phyloP scores from a whole-genome alignment of 2,113 vertebrate species.

The Chascanopsetta lugubris region DNA sequence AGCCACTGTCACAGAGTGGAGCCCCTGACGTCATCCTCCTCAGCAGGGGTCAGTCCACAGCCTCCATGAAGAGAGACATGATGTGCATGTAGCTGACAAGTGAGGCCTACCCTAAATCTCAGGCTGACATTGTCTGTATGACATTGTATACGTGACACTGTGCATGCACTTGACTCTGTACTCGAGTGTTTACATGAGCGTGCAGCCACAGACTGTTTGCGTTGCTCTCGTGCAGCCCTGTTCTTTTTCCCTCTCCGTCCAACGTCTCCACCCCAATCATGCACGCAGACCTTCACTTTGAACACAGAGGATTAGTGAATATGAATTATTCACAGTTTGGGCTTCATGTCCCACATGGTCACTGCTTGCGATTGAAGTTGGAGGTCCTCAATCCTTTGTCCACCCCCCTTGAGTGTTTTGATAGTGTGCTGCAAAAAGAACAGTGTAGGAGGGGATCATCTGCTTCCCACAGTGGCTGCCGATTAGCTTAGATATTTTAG shows the following conservation, averaged over 20 bases:
- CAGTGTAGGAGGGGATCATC: slow-evolving; percentile 58
- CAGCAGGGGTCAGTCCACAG: slow-evolving; percentile 32
- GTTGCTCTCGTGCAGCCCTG: slow-evolving; percentile 8
- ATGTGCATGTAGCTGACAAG: slow-evolving; percentile 38
- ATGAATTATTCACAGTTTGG: slow-evolving; percentile 63
- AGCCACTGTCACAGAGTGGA: slow-evolving; percentile 12
- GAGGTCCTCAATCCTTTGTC: slow-evolving; percentile 48
- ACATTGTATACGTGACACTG: slow-evolving; percentile 41
- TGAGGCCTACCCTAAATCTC: slow-evolving; percentile 40
- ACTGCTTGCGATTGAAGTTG: slow-evolving; percentile 59
- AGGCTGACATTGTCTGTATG: slow-evolving; percentile 34
- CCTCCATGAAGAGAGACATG: slow-evolving; percentile 12
- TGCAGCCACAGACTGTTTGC: slow-evolving; percentile 9
- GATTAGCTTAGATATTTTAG: slow-evolving; percentile 61
- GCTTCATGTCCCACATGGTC: slow-evolving; percentile 58
- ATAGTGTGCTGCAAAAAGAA: slow-evolving; percentile 44
- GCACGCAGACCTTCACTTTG: slow-evolving; percentile 43
- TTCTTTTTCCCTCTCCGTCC: slow-evolving; percentile 32
- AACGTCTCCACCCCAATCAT: slow-evolving; percentile 17
- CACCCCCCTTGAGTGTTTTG: slow-evolving; percentile 32
- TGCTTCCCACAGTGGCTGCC: slow-evolving; percentile 27
- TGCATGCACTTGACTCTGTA: slow-evolving; percentile 40
- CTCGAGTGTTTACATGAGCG: slow-evolving; percentile 44
- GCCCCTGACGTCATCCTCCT: slow-evolving; percentile 26
- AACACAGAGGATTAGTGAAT: slow-evolving; percentile 47